phyloP scores from a whole-genome alignment of 1,140 invertebrate genomes.

The Helicorthomorpha holstii region DNA sequence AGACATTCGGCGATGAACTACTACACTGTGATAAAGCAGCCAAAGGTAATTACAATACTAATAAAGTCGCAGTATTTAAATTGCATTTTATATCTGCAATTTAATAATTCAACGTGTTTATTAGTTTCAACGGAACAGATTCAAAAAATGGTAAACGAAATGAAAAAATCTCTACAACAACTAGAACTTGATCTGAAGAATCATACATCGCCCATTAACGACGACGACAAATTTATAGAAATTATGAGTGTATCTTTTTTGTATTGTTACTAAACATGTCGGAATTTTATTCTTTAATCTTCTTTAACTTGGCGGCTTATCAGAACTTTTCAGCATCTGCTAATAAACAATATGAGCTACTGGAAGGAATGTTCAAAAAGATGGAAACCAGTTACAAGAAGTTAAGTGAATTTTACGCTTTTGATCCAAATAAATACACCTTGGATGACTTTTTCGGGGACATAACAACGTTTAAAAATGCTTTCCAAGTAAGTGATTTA shows the following conservation, averaged over 20 bases:
- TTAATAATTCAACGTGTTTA: conserved; percentile 5
- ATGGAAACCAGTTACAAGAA: conserved; percentile 73
- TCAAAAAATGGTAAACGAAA: conserved; percentile 63
- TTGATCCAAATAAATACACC: conserved; percentile 84
- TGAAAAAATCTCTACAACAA: conserved; percentile 69
- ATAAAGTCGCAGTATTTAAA: background rate
- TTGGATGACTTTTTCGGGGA: conserved; percentile 94
- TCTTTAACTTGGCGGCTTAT: conserved; percentile 18
- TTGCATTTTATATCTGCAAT: background rate
- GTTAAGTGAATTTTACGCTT: conserved; percentile 77
- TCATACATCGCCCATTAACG: conserved; percentile 50
- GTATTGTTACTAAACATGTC: background rate
- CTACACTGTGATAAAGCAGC: conserved; percentile 47
- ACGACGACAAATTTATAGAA: conserved; percentile 62
- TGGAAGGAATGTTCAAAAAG: conserved; percentile 85
- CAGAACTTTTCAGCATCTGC: conserved; percentile 59
- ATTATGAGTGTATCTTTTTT: conserved; percentile 56
- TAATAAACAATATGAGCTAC: conserved; percentile 62
- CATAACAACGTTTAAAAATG: conserved; percentile 86
- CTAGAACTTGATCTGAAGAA: conserved; percentile 75
- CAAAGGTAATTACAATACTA: conserved; percentile 14
- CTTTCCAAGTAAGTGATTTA: conserved; percentile 58
- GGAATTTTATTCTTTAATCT: background rate
- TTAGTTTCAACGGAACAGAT: conserved; percentile 69
- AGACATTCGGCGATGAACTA: conserved; percentile 72